phyloP scores from a whole-genome alignment of 2,888 invertebrate species.

The Crepidodera aurea region DNA sequence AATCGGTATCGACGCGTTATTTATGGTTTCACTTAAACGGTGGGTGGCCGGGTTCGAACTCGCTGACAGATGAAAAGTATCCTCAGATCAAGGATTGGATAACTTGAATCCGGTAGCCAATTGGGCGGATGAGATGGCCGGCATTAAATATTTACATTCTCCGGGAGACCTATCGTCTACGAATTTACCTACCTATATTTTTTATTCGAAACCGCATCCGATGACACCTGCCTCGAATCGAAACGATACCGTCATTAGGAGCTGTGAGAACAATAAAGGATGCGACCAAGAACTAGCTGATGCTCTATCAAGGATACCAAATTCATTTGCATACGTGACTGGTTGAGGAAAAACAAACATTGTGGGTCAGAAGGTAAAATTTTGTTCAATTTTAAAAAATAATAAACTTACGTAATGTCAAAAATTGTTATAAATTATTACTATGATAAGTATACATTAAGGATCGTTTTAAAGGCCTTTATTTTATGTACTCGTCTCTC shows the following conservation, averaged over 20 bases:
- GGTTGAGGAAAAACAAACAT: too few relatives aligned
- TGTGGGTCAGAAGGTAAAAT: too few relatives aligned
- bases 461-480: too few relatives aligned
- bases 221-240: constrained; percentile 12
- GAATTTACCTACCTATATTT: constrained; percentile 35
- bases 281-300: constrained; percentile 31
- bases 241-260: constrained; percentile 32
- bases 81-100: constrained; percentile 62
- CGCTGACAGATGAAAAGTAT: constrained; percentile 63
- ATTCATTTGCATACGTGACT: not conserved
- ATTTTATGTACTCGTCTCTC: too few relatives aligned
- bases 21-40: constrained; percentile 58
- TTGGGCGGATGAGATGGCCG: constrained; percentile 59
- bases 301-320: constrained; percentile 5
- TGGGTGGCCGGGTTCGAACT: constrained; percentile 59
- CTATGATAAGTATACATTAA: too few relatives aligned
- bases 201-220: constrained; percentile 36
- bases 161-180: constrained; percentile 47
- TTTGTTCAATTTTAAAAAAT: too few relatives aligned
- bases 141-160: constrained; percentile 47
- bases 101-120: constrained; percentile 63
- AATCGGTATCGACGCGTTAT: constrained; percentile 58
- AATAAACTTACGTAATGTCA: too few relatives aligned
- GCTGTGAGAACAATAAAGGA: constrained; percentile 29
- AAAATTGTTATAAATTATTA: too few relatives aligned